Base-by-base conservation (phyloP, 2,113 vertebrate genomes). In the Pleuronectes platessa region DNA sequence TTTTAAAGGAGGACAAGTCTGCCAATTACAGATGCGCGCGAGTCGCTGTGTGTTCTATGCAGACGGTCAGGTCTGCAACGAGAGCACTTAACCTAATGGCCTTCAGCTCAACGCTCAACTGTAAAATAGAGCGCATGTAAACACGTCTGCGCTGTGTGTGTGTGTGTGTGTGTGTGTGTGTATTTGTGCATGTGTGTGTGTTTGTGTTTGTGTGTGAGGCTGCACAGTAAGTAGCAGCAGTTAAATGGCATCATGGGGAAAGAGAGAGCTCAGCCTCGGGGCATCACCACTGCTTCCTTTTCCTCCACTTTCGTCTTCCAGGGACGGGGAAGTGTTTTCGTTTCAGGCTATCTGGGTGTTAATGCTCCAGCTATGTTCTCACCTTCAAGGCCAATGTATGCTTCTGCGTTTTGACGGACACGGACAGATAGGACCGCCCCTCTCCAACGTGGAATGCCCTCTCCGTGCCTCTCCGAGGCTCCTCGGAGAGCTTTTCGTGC, bases 31-130 rank as follows among this genome's bases (percentile, higher is more conserved):
- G 53, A 70, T 45, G 65, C 54, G 61, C 67, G 47, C 18, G 47
- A 5, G 47, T 51, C 17, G 31, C 7, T 51, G 76, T 72, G 62
- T 56, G 72, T 61, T 42, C 61, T 54, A 24, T 37, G 23, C 54
- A 53, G 63, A 59, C 61, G 23, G 26, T 78, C 31, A 54, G 65
- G n/a, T 63, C 64, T 53, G 59, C 64, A 15, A 27, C 15, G 21
- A 78, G 83, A 80, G 75, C 83, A 81, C 88, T 88, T 85, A 86
- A 81, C 74, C 84, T 85, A 83, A 84, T 85, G 81, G 76, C 71
- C 68, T 56, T 82, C 12, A 80, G 74, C 68, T 71, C 76, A 42
- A 82, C 8, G 15, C 23, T 74, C 31, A 49, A 26, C 71, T 77
- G 64, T 65, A 76, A 81, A 78, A 78, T 56, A 64, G 54, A 78